These are phyloP conservation scores for Pseudomugil tenellus DNA, from an alignment of 2,797 vertebrate species.

Conservation along the genomic window DNA sequence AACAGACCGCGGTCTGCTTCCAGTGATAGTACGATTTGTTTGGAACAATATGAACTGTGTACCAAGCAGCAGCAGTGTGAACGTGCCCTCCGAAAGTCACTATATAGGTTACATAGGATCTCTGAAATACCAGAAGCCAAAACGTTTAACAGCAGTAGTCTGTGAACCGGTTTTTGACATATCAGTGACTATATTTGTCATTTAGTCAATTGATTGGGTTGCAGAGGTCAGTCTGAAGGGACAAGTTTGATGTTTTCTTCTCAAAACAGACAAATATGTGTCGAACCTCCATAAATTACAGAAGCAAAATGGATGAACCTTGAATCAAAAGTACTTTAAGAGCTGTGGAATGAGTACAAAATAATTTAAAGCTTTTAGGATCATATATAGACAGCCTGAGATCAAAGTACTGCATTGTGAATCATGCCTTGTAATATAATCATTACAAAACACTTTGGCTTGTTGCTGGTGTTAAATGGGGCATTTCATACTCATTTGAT, in stretches of 20 bases:
- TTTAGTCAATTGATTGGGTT: neutral
- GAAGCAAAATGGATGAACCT: neutral
- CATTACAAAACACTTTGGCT: neutral
- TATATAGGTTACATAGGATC: neutral
- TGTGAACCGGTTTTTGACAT: neutral
- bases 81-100: too few species aligned
- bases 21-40: too few species aligned
- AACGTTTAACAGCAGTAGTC: neutral
- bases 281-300: neutral
- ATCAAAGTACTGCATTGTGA: neutral
- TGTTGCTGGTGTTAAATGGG: neutral
- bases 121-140: neutral
- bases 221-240: neutral
- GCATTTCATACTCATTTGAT: too few species aligned
- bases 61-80: too few species aligned
- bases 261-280: neutral
- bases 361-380: neutral
- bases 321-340: neutral
- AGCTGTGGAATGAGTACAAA: neutral
- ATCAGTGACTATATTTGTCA: neutral
- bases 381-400: neutral
- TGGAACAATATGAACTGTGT: too few species aligned
- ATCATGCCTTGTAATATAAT: neutral
- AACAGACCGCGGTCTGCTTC: too few species aligned
- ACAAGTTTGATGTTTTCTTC: neutral